A percentile compares a stretch with the other conserved stretches of the same genome.
phyloP scores from a whole-genome alignment of 2,888 invertebrate species.

The Pristionchus entomophagus region DNA sequence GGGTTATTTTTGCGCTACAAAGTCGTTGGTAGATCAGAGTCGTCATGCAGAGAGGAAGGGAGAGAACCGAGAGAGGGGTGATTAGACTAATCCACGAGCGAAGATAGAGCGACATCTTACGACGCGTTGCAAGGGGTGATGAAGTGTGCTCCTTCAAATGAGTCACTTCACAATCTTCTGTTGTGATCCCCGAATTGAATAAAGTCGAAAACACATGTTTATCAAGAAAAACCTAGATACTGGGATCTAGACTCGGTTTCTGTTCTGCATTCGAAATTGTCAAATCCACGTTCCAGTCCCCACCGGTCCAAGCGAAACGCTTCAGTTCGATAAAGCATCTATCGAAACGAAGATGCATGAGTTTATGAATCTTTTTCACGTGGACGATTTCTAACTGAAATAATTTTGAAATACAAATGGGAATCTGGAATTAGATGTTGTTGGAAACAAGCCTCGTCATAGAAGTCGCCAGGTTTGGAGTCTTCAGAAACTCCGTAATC shows the following conservation, averaged over 20 bases:
- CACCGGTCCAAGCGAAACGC: background rate
- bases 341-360: background rate
- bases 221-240: background rate
- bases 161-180: background rate
- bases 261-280: background rate
- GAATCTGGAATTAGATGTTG: background rate
- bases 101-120: background rate
- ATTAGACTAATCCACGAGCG: no score
- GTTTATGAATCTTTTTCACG: background rate
- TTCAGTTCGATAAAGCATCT: background rate
- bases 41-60: no score
- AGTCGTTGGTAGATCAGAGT: no score
- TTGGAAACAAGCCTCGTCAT: background rate
- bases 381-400: background rate
- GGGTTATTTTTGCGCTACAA: no score
- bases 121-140: background rate
- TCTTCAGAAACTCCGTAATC: background rate
- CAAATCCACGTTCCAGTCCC: background rate
- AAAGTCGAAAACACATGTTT: background rate
- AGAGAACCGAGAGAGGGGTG: no score
- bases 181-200: background rate
- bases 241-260: background rate
- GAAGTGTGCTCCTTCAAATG: background rate
- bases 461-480: background rate
- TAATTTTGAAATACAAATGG: background rate